Percentiles rank a stretch among this genome's conserved stretches.
These are phyloP conservation scores for Bergia sp. DNA, from an alignment of 92 coral and sea anemone genomes.

Conservation along the genomic window DNA sequence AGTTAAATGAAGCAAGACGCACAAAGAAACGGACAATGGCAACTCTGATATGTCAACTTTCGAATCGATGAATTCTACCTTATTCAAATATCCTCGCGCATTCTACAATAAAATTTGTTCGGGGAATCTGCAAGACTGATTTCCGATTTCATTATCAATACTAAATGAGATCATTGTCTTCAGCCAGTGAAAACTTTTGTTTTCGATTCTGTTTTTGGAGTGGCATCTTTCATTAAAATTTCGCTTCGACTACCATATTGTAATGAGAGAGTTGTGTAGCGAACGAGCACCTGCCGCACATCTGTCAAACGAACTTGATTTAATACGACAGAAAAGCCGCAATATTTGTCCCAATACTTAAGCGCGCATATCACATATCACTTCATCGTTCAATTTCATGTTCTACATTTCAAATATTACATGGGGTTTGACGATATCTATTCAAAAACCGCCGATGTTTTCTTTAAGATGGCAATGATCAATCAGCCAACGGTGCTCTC, in stretches of 20 bases:
- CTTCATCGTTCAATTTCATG: not conserved
- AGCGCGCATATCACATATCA: not conserved
- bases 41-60: not conserved
- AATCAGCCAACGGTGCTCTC: not conserved
- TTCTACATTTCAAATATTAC: slow-evolving; percentile 1
- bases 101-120: not conserved
- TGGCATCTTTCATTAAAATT: slow-evolving; percentile 1
- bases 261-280: not conserved
- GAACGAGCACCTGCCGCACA: slow-evolving; percentile 12
- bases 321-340: not conserved
- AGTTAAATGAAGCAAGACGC: not conserved
- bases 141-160: not conserved
- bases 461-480: not conserved
- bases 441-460: not conserved
- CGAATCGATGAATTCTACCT: not conserved
- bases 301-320: slow-evolving; percentile 16
- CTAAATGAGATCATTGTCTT: not conserved
- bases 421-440: not conserved
- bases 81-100: not conserved
- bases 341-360: not conserved
- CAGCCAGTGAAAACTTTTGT: not conserved
- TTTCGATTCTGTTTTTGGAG: not conserved
- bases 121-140: not conserved
- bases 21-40: not conserved
- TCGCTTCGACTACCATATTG: slow-evolving; percentile 4